Evolutionary conservation across 2,888 invertebrate genomes (phyloP).

Genomic region (Rhodophaea formosa): DNA sequence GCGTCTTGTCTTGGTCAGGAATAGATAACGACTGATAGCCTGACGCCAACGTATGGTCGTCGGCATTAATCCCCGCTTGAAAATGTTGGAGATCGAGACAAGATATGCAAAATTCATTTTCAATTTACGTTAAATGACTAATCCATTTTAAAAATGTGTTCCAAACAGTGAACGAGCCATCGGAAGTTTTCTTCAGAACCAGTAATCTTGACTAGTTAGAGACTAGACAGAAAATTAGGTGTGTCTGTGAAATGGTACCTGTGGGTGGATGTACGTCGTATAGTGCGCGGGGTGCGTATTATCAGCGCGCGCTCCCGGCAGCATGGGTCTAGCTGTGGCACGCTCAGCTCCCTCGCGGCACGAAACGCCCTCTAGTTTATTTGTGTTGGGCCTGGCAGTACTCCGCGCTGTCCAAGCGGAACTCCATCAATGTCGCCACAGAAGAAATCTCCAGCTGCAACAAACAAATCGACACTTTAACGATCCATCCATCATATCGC

Average conservation of each 20-base stretch:
- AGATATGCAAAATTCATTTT: neutral
- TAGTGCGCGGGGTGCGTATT: conserved; percentile 60
- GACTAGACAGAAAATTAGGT: no score
- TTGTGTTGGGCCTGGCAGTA: conserved; percentile 99
- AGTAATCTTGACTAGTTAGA: no score
- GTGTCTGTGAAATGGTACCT: no score
- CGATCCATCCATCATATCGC: neutral
- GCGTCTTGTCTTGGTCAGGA: conserved; percentile 51
- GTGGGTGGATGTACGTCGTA: conserved; percentile 61
- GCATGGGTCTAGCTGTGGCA: conserved; percentile 65
- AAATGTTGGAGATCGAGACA: neutral
- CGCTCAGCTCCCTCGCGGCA: conserved; percentile 53
- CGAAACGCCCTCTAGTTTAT: conserved; percentile 82
- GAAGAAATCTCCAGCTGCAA: conserved; percentile 92
- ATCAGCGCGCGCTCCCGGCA: conserved; percentile 60
- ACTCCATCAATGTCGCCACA: conserved; percentile 98
- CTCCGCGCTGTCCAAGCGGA: conserved; percentile 98
- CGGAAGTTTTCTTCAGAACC: no score
- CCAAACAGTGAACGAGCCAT: neutral
- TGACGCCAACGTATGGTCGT: conserved; percentile 22
- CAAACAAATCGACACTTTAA: conserved; percentile 33
- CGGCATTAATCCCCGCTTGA: conserved; percentile 7
- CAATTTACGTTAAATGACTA: no score
- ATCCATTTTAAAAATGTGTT: neutral
- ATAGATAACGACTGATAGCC: conserved; percentile 50